Evolutionary conservation across 2,888 invertebrate species (phyloP), one percentile per base, ranked within the genome.

Genomic region (Epistrophella euchroma): DNA sequence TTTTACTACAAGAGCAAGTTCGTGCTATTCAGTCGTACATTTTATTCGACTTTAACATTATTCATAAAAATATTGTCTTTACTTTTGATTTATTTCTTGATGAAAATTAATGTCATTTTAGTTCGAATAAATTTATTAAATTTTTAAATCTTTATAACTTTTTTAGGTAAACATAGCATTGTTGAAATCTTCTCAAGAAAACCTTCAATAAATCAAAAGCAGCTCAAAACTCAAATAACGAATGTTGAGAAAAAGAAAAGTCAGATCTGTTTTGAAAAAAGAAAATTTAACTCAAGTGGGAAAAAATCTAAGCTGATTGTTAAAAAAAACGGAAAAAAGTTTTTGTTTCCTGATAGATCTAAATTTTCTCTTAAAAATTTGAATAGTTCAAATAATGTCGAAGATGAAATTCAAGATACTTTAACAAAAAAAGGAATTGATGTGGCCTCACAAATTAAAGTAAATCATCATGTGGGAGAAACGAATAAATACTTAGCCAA

Each of bases 281-380:
- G 13, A 25, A 76, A 76, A 37, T 15, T 17, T 1, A 28, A 37
- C 15, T 6, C 25, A 37, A 47, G 15, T 37, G 45, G 15, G 0
- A 68, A 28, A n/a, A 52, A 75, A 75, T 22, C 55, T 2, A 43
- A 76, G 17, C 2, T 58, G 1, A 37, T 58, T 47, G 56, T 17
- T 3, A 56, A 64, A 15, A 78, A 72, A 19, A 64, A 79, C 15
- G 25, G 40, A n/a, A 19, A 56, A 58, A 76, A 40, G 50, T 64
- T 64, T 64, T 17, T 64, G 1, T 64, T 64, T 32, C 64, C 43
- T 1, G 64, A 64, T 45, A 28, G 64, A 28, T 64, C 64, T 4
- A 64, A 64, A 32, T 64, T 64, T 45, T 64, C 64, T 17, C 45
- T 64, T 17, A 64, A 64, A 64, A 45, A 64, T 3, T 17, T 43